Percentiles rank a stretch among this genome's conserved stretches.
Evolutionary conservation across 2,113 vertebrate species (phyloP).

Genomic region (Antechinus flavipes): DNA sequence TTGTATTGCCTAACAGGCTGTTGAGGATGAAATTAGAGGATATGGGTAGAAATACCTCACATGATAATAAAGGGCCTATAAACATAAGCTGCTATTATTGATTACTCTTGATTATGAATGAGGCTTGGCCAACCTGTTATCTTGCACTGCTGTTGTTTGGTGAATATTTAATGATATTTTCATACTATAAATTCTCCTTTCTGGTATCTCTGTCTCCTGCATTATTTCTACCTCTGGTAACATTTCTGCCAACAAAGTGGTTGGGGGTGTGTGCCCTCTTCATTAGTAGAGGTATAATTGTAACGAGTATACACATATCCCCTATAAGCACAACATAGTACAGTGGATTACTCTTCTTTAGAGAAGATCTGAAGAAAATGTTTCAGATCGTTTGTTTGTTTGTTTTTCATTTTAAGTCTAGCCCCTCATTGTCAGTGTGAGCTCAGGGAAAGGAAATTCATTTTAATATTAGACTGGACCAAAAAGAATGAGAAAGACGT

Average conservation of each 20-base stretch:
- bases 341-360: neutral
- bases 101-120: neutral
- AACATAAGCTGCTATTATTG: neutral
- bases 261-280: neutral
- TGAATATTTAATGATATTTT: slow-evolving; percentile 7
- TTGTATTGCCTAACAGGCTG: neutral
- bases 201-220: neutral
- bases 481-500: neutral
- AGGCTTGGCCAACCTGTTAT: neutral
- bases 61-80: neutral
- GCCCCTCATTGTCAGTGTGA: neutral
- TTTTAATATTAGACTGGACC: neutral
- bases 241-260: neutral
- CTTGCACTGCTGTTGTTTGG: neutral
- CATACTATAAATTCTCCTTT: neutral
- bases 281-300: neutral
- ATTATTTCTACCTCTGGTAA: neutral
- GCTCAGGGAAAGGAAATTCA: neutral
- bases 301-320: neutral
- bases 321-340: neutral
- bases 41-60: neutral
- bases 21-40: neutral
- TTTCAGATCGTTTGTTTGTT: neutral
- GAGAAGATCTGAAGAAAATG: neutral
- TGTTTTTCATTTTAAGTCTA: neutral